Evolutionary conservation across 2,888 invertebrate species (phyloP).

Genomic region (Pteria penguin): DNA sequence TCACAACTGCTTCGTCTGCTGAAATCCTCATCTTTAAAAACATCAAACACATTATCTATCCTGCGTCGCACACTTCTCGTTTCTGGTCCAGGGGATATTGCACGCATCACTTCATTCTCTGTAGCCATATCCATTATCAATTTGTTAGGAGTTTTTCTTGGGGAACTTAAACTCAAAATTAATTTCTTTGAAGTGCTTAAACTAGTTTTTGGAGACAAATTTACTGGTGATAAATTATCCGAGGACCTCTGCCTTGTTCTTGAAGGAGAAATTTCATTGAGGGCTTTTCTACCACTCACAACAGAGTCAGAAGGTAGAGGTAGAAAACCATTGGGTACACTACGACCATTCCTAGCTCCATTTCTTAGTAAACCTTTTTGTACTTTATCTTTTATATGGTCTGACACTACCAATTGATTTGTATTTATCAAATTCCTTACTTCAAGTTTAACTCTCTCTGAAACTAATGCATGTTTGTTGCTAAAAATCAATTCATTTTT

Average conservation of each 20-base stretch:
- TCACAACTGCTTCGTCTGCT: conserved; percentile 50
- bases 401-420: conserved; percentile 56
- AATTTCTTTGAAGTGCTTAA: conserved; percentile 49
- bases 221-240: conserved; percentile 49
- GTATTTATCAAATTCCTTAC: conserved; percentile 53
- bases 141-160: background rate
- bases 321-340: background rate
- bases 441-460: conserved; percentile 58
- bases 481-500: background rate
- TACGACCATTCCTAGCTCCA: conserved; percentile 12
- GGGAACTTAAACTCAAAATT: background rate
- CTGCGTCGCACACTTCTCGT: conserved; percentile 38
- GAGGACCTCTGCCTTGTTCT: conserved; percentile 50
- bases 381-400: conserved; percentile 58
- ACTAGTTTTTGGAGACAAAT: conserved; percentile 47
- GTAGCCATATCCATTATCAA: background rate
- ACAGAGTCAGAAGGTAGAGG: background rate
- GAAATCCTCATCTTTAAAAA: conserved; percentile 39
- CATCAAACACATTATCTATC: conserved; percentile 42
- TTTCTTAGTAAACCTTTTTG: conserved; percentile 55
- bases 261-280: conserved; percentile 65
- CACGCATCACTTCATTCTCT: conserved; percentile 3
- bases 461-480: conserved; percentile 30
- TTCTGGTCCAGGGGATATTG: conserved; percentile 28
- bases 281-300: conserved; percentile 39